Conservation (phyloP, 2,888 invertebrate genomes). For the Oasisia sp. region DNA sequence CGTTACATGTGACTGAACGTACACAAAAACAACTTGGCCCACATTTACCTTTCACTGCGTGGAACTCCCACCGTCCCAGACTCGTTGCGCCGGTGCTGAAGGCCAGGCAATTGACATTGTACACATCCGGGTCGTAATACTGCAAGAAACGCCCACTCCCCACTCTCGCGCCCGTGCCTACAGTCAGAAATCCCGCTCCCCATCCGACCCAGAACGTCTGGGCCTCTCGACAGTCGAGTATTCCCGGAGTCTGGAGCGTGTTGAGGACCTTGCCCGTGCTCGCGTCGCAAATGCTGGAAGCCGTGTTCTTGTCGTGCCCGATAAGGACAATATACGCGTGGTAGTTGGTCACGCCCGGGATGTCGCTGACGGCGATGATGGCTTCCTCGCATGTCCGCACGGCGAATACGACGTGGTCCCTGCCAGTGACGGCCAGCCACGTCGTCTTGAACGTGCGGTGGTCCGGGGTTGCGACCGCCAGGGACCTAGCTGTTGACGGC, state of each 20-base stretch:
- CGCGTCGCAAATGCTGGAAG: not conserved
- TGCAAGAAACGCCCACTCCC: not conserved
- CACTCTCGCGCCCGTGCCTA: not conserved
- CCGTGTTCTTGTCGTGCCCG: not conserved
- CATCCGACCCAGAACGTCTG: constrained; percentile 3
- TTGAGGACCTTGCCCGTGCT: not conserved
- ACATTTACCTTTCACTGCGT: not conserved
- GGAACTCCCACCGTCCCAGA: not conserved
- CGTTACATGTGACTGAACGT: too few relatives aligned
- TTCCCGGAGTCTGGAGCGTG: not conserved
- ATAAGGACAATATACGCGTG: not conserved
- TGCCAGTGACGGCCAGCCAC: not conserved
- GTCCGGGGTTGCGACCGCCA: not conserved
- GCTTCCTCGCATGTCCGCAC: not conserved
- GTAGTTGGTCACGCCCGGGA: not conserved
- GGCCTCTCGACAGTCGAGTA: not conserved
- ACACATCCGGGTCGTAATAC: not conserved
- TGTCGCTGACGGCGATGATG: not conserved
- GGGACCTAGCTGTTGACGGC: not conserved
- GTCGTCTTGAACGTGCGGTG: not conserved
- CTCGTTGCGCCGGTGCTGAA: not conserved
- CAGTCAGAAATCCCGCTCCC: not conserved
- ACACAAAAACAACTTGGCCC: not conserved
- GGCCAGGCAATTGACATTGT: not conserved
- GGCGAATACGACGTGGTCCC: not conserved